These are phyloP conservation scores for Doris montereyensis DNA, from an alignment of 2,888 invertebrate genomes.

Conservation along the genomic window DNA sequence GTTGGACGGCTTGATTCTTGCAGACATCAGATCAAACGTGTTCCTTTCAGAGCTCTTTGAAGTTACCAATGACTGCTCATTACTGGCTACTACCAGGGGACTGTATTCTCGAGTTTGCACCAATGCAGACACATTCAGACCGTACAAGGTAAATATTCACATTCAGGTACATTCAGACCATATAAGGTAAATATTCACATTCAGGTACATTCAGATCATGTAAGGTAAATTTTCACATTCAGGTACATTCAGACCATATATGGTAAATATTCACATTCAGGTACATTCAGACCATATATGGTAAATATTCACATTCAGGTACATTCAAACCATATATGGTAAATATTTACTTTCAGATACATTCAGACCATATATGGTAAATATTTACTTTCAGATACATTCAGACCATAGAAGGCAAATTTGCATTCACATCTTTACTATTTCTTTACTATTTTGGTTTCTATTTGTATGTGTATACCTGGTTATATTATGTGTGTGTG, in stretches of 20 bases:
- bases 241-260: slow-evolving; percentile 38
- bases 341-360: no score
- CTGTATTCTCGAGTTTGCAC: slow-evolving; percentile 49
- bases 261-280: background rate
- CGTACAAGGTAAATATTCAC: slow-evolving; percentile 36
- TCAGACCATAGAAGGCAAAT: no score
- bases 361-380: no score
- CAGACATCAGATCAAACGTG: slow-evolving; percentile 50
- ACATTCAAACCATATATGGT: no score
- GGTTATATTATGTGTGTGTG: no score
- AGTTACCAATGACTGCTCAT: slow-evolving; percentile 56
- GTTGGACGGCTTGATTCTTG: slow-evolving; percentile 39
- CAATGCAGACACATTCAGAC: background rate
- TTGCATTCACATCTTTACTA: no score
- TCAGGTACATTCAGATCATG: slow-evolving; percentile 34
- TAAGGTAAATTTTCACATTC: slow-evolving; percentile 6
- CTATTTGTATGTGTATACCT: no score
- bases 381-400: no score
- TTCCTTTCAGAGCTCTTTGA: slow-evolving; percentile 62
- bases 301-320: no score
- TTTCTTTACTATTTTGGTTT: no score
- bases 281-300: no score
- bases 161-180: slow-evolving; percentile 30
- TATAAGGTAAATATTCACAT: slow-evolving; percentile 17
- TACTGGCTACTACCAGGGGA: slow-evolving; percentile 51